Percentiles rank a stretch among this genome's conserved stretches.
Conservation (phyloP, 2,888 invertebrate genomes). For the Horisme vitalbata region DNA sequence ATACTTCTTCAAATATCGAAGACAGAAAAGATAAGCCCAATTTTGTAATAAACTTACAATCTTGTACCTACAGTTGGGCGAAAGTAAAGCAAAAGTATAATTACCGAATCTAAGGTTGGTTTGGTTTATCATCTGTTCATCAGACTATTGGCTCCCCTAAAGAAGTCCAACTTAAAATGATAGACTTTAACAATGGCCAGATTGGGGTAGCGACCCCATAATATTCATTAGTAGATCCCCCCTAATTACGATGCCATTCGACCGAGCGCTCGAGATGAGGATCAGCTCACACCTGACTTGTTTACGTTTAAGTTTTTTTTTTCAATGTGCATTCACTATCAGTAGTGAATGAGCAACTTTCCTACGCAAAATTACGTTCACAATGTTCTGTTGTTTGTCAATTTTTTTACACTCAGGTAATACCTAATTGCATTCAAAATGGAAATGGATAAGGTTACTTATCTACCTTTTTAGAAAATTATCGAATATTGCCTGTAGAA, state of each 20-base stretch:
- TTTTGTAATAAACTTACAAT: no score
- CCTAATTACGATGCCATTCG: conserved; percentile 70
- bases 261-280: conserved; percentile 53
- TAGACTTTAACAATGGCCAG: conserved; percentile 61
- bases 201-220: conserved; percentile 69
- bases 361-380: no score
- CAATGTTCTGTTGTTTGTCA: no score
- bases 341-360: neutral
- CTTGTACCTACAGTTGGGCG: no score
- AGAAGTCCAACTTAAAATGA: conserved; percentile 34
- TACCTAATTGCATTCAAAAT: no score
- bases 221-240: conserved; percentile 76
- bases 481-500: no score
- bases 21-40: no score
- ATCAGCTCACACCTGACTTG: conserved; percentile 75
- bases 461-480: no score
- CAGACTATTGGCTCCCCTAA: conserved; percentile 13
- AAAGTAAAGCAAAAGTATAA: neutral
- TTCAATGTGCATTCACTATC: conserved; percentile 38
- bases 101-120: no score
- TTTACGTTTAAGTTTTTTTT: conserved; percentile 58
- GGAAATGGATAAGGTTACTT: no score
- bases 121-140: conserved; percentile 5
- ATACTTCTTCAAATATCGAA: no score
- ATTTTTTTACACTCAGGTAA: no score